Conservation (phyloP, 2,888 invertebrate genomes). For the Trissolcus brochymenae region DNA sequence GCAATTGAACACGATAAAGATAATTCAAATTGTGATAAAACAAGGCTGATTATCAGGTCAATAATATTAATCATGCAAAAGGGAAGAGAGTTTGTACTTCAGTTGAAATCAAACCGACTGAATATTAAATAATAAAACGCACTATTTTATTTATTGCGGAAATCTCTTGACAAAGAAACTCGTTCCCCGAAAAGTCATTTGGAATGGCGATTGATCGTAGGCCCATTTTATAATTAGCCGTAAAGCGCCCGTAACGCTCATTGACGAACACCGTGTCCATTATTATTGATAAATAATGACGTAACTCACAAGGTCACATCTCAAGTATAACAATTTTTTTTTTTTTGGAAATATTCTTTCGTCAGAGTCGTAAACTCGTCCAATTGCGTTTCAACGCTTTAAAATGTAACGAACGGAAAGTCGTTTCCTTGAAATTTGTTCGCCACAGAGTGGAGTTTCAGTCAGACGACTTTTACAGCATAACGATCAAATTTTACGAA, state of each 20-base stretch:
- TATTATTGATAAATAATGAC: conserved; percentile 54
- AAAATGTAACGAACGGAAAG: conserved; percentile 30
- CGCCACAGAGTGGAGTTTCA: conserved; percentile 24
- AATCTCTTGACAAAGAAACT: conserved; percentile 45
- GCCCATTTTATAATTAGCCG: conserved; percentile 48
- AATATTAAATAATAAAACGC: conserved; percentile 30
- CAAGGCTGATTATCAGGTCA: conserved; percentile 7
- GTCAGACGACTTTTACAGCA: conserved; percentile 13
- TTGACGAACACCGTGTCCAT: conserved; percentile 33
- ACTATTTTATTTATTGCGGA: conserved; percentile 36
- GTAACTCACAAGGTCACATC: conserved; percentile 44
- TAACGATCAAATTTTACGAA: conserved; percentile 17
- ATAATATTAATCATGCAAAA: no score
- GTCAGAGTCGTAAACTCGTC: conserved; percentile 47
- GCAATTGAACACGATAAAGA: conserved; percentile 28
- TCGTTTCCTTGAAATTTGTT: conserved; percentile 41
- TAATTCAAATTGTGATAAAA: conserved; percentile 8
- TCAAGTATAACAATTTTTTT: conserved; percentile 32
- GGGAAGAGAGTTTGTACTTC: no score
- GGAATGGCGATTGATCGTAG: conserved; percentile 30
- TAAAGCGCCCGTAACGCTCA: conserved; percentile 47
- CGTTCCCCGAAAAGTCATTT: conserved; percentile 49
- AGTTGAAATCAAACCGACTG: conserved; percentile 5
- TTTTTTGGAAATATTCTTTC: conserved; percentile 36
- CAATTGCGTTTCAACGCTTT: conserved; percentile 38